Evolutionary conservation across 1,140 invertebrate genomes (phyloP).

Genomic region (Helicoverpa zea): DNA sequence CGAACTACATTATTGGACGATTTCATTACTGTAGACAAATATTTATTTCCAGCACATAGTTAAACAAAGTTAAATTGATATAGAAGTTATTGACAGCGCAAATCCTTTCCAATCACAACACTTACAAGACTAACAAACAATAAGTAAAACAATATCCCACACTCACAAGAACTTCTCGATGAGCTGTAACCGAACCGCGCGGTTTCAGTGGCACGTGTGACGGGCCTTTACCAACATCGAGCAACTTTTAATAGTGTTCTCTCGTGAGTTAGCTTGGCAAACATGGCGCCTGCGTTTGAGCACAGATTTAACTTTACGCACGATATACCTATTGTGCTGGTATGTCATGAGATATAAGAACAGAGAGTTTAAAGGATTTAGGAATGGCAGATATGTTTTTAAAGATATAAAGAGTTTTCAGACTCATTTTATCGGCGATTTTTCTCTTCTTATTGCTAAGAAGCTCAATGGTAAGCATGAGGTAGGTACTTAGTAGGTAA

Average conservation of each 20-base stretch:
- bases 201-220: conserved; percentile 6
- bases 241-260: conserved; percentile 29
- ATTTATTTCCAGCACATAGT: no score
- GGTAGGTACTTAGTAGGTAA: no score
- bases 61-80: neutral
- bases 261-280: neutral
- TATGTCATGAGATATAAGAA: neutral
- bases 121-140: neutral
- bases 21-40: no score
- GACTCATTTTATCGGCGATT: no score
- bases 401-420: neutral
- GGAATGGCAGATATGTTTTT: neutral
- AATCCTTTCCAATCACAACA: neutral
- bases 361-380: neutral
- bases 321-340: neutral
- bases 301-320: conserved; percentile 8
- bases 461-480: no score
- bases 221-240: neutral
- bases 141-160: neutral
- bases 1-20: no score
- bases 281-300: conserved; percentile 10
- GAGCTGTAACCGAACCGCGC: neutral
- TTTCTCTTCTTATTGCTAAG: no score
- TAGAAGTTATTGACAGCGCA: neutral
- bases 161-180: neutral